Conservation (phyloP, 1,140 invertebrate species). For the Lineus longissimus region DNA sequence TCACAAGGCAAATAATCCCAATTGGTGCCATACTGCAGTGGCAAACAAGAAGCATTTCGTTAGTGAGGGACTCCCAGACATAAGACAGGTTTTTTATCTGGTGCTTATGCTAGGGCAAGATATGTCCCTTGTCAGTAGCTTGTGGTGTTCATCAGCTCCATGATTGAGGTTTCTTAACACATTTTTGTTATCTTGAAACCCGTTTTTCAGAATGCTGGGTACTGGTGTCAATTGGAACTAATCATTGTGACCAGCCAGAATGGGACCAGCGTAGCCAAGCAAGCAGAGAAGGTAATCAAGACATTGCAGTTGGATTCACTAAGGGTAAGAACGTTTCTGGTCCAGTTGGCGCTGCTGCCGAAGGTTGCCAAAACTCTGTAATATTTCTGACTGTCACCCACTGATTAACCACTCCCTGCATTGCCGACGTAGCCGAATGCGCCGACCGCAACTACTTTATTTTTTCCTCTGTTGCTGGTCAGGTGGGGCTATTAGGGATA, state of each 20-base stretch:
- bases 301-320: constrained; percentile 18
- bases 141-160: not conserved
- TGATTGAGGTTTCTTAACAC: not conserved
- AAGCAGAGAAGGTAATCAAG: constrained; percentile 18
- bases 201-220: not conserved
- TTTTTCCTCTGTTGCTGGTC: not conserved
- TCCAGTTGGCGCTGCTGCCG: not conserved
- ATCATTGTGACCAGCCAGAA: constrained; percentile 20
- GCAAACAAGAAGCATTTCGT: not conserved
- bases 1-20: not conserved
- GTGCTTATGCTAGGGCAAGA: too few species aligned
- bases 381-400: not conserved
- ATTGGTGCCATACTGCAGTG: not conserved
- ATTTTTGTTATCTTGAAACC: too few species aligned
- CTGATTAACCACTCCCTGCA: not conserved
- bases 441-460: too few species aligned
- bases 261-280: constrained; percentile 13
- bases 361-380: not conserved
- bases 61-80: not conserved
- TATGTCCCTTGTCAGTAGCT: not conserved
- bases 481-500: too few species aligned
- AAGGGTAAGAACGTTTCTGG: constrained; percentile 16
- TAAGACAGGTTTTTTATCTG: too few species aligned
- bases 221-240: constrained; percentile 25
- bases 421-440: not conserved